phyloP scores from a whole-genome alignment of 2,888 invertebrate species.

The Drosophila acutilabella region DNA sequence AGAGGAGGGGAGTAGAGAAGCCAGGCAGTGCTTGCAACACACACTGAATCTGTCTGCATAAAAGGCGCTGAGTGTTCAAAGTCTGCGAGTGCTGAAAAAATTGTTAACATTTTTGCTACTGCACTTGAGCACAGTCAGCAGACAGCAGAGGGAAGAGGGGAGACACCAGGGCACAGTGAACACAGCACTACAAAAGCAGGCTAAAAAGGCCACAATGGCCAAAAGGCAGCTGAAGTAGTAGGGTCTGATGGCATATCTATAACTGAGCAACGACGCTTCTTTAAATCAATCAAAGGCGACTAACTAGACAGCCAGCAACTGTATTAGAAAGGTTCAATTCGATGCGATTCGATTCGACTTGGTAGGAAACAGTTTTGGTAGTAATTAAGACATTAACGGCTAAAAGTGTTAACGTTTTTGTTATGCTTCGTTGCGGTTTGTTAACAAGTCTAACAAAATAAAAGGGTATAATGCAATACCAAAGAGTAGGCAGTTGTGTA shows the following conservation, averaged over 20 bases:
- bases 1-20: not conserved
- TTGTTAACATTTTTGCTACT: conserved; percentile 80
- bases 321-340: conserved; percentile 60
- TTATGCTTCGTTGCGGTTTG: conserved; percentile 29
- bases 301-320: conserved; percentile 37
- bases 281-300: conserved; percentile 48
- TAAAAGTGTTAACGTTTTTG: conserved; percentile 25
- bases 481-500: conserved; percentile 21
- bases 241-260: conserved; percentile 5
- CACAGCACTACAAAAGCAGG: not conserved
- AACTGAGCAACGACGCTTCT: not conserved
- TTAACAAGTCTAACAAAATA: conserved; percentile 3
- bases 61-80: conserved; percentile 75
- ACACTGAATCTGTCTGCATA: conserved; percentile 21
- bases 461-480: not conserved
- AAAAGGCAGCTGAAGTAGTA: not conserved
- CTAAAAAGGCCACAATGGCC: not conserved
- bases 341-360: not conserved
- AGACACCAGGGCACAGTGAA: not conserved
- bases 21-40: not conserved
- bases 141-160: not conserved
- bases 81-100: conserved; percentile 76
- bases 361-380: conserved; percentile 1
- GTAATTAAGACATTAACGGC: conserved; percentile 45
- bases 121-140: conserved; percentile 64